These are phyloP conservation scores for Ictalurus furcatus DNA, from an alignment of 2,113 vertebrate genomes.

Conservation along the genomic window DNA sequence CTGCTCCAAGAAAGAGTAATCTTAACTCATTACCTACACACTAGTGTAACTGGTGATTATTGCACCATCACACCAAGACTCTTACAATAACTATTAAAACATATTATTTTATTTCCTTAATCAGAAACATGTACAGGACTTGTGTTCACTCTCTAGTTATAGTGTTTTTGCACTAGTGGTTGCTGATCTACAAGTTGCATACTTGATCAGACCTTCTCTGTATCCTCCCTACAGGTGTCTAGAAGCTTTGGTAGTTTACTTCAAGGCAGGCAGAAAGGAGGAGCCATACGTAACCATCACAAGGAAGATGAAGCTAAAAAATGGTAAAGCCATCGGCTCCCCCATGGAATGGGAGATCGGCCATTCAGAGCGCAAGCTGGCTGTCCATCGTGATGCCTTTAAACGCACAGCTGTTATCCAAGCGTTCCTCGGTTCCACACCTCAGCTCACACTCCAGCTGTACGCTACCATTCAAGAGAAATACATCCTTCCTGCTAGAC, in stretches of 20 bases:
- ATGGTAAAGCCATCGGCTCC: constrained; percentile 67
- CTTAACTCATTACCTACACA: not conserved
- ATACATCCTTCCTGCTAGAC: constrained; percentile 75
- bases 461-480: constrained; percentile 90
- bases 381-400: constrained; percentile 89
- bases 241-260: constrained; percentile 88
- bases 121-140: not conserved
- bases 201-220: not conserved
- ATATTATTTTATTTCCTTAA: not conserved
- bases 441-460: constrained; percentile 93
- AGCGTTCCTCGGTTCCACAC: constrained; percentile 94
- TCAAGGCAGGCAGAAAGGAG: constrained; percentile 79
- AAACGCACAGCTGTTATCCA: constrained; percentile 92
- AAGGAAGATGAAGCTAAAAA: constrained; percentile 83
- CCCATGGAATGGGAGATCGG: constrained; percentile 91
- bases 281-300: constrained; percentile 89
- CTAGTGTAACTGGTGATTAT: not conserved
- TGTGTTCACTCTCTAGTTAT: not conserved
- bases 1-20: not conserved
- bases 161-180: not conserved
- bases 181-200: not conserved
- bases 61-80: not conserved
- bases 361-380: constrained; percentile 82
- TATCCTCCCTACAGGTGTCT: constrained; percentile 78
- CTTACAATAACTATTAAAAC: not conserved